phyloP scores from a whole-genome alignment of 1,140 invertebrate species.

The Plutomurus gul region DNA sequence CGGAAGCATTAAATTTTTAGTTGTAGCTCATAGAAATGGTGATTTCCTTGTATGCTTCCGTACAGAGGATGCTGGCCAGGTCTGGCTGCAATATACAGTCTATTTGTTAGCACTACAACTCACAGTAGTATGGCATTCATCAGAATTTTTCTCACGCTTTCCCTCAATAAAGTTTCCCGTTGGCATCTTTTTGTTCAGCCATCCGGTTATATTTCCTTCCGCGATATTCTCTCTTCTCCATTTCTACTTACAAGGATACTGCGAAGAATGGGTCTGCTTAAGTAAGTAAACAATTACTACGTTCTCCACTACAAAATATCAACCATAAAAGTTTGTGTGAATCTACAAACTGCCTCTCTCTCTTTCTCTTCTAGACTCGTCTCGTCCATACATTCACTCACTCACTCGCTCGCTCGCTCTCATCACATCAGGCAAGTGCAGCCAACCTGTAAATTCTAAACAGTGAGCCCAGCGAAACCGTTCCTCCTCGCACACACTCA shows the following conservation, averaged over 20 bases:
- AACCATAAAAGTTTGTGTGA: neutral
- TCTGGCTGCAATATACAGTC: neutral
- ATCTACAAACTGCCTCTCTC: neutral
- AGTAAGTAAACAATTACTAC: conserved; percentile 2
- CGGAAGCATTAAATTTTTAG: neutral
- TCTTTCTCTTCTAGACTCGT: neutral
- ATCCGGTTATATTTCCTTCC: neutral
- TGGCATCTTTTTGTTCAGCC: conserved; percentile 16
- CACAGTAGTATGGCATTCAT: neutral
- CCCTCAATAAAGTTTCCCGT: conserved; percentile 20
- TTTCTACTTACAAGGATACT: too few relatives aligned
- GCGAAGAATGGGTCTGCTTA: neutral
- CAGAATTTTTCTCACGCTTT: conserved; percentile 29
- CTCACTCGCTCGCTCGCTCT: neutral
- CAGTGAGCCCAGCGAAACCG: too few relatives aligned
- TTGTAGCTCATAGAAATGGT: conserved; percentile 1
- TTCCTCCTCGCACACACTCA: too few relatives aligned
- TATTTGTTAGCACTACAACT: too few relatives aligned
- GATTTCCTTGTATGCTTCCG: neutral
- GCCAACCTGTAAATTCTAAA: too few relatives aligned
- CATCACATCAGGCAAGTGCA: too few relatives aligned
- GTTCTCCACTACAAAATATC: conserved; percentile 8
- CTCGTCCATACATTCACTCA: neutral
- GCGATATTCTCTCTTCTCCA: neutral
- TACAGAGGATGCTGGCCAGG: neutral